Base-by-base conservation (phyloP, 2,797 vertebrate species). In the Thalassophryne amazonica region DNA sequence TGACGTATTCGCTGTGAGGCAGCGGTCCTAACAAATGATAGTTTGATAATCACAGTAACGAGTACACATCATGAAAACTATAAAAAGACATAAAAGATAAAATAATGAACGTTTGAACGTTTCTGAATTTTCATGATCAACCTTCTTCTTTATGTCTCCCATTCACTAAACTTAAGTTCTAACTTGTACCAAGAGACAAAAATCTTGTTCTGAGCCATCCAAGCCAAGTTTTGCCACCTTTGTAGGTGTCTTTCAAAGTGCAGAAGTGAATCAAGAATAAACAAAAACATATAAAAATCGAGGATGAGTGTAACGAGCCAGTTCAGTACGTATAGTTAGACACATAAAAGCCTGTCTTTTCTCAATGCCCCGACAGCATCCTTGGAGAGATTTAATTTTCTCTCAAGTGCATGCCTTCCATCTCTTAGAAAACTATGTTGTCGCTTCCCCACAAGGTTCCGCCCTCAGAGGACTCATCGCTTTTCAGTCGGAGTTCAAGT, bases 381-480 rank as follows among this genome's bases (percentile, higher is more conserved):
- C 78, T 86, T 87, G 83, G 71, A 80, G 71, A 81, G 76, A 82
- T 86, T 86, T 78, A 78, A 87, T 87, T 85, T 85, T 63, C 81
- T 77, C 80, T 86, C 63, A 76, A 86, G 83, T 87, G 75, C 47
- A 71, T 70, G 39, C 51, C 76, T 78, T 47, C 66, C 50, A 32
- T 80, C 78, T 80, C 71, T 77, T 69, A 74, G 75, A 78, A 81
- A 81, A 79, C 55, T 73, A 37, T 53, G 80, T 40, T 61, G 60
- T 54, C 50, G 62, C 60, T 71, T 63, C 69, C 57, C 57, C 72
- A 76, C 80, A 84, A 86, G 80, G 83, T 83, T 83, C 40, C 68
- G 23, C 31, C 69, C 60, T 73, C 60, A 27, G 66, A 77, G 66
- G 68, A 61, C 45, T 74, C 53, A 29, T 52, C 63, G 76, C 77